These are phyloP conservation scores for Falco berigora DNA, from an alignment of 2,797 vertebrate genomes.

Conservation along the genomic window DNA sequence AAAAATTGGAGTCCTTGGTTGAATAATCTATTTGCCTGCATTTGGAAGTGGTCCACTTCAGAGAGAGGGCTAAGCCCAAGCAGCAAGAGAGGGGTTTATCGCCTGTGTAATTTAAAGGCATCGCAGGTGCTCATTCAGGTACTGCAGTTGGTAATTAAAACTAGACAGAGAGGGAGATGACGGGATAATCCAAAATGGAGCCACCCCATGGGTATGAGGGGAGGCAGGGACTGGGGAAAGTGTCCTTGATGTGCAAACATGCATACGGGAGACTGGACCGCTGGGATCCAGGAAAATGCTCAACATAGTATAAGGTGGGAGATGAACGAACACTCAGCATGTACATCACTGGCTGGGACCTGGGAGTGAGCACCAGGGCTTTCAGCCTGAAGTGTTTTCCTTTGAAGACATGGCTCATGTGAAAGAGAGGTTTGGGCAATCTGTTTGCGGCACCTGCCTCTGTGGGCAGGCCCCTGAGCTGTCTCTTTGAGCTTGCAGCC, in stretches of 20 bases:
- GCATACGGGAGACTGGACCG: fast-evolving
- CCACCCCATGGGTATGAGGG: fast-evolving
- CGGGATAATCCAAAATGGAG: background rate
- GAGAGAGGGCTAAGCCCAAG: background rate
- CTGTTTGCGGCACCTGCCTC: background rate
- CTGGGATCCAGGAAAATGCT: background rate
- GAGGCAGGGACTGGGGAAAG: background rate
- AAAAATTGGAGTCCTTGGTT: background rate
- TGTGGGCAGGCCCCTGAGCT: background rate
- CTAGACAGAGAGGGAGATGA: background rate
- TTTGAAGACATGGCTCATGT: background rate
- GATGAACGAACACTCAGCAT: background rate
- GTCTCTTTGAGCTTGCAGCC: background rate
- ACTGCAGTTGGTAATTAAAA: background rate
- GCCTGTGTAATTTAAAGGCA: background rate
- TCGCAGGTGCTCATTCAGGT: background rate
- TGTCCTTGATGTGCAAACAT: background rate
- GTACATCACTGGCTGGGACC: background rate
- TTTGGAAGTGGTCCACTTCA: background rate
- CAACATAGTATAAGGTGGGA: background rate
- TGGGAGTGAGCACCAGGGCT: background rate
- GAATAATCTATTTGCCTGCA: background rate
- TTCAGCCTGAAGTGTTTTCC: background rate
- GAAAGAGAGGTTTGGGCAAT: background rate
- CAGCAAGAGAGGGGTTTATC: background rate